phyloP scores from a whole-genome alignment of 2,113 vertebrate genomes.

The Mugil cephalus region DNA sequence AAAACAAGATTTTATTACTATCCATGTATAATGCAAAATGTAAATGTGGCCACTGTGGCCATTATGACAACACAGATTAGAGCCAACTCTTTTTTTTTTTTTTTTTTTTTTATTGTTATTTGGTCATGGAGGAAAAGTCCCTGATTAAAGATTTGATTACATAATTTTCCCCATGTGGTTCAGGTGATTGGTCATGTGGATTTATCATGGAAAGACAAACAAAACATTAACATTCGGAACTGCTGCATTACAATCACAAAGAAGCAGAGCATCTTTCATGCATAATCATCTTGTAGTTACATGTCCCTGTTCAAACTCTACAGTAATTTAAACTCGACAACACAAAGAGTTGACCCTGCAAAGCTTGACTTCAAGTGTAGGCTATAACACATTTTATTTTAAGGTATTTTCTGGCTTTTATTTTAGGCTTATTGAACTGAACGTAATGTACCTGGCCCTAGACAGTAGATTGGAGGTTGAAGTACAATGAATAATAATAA shows the following conservation, averaged over 20 bases:
- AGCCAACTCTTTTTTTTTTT: neutral
- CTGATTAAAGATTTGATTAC: constrained; percentile 51
- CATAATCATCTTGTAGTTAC: constrained; percentile 19
- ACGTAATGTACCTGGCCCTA: too few species aligned
- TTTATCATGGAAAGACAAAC: constrained; percentile 9
- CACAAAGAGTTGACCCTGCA: neutral
- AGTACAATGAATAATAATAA: too few species aligned
- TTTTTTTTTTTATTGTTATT: too few species aligned
- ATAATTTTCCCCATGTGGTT: constrained; percentile 35
- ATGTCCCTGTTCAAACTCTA: neutral
- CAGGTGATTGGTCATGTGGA: constrained; percentile 28
- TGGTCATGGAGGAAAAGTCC: constrained; percentile 17
- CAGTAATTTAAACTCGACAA: neutral
- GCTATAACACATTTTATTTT: neutral
- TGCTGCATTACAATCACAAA: neutral
- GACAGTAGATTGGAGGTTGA: too few species aligned
- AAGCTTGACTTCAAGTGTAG: neutral
- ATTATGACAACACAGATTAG: constrained; percentile 11
- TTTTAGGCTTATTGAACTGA: too few species aligned
- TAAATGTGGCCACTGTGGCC: constrained; percentile 1
- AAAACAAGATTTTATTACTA: constrained; percentile 4
- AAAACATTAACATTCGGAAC: neutral
- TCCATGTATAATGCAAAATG: constrained; percentile 6
- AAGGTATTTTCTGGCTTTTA: too few species aligned
- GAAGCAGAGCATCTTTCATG: neutral